Percentiles rank a stretch among this genome's conserved stretches.
Conservation (phyloP, 92 coral and sea anemone genomes). For the Parazoanthus swiftii region DNA sequence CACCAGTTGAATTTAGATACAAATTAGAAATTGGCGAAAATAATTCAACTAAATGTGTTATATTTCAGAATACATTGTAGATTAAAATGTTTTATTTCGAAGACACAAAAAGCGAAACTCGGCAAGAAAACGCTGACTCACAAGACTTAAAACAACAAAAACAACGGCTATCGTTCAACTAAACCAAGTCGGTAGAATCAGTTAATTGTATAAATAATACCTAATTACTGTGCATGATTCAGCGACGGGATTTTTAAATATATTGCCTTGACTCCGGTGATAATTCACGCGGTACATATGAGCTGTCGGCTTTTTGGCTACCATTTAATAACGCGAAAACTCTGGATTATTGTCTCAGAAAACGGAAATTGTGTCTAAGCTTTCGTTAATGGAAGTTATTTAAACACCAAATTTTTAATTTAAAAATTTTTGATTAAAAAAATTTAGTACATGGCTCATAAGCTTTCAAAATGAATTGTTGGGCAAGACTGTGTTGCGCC, state of each 20-base stretch:
- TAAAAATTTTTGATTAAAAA: neutral
- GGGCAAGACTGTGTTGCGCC: neutral
- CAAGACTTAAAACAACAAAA: too few relatives aligned
- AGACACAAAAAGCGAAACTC: too few relatives aligned
- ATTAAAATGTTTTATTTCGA: too few relatives aligned
- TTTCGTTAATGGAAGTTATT: neutral
- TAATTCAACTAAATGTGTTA: too few relatives aligned
- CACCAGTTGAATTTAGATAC: too few relatives aligned
- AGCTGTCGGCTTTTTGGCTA: conserved; percentile 1
- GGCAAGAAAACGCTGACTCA: too few relatives aligned
- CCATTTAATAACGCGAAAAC: neutral
- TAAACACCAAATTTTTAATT: neutral
- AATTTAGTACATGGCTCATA: neutral
- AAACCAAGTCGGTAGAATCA: too few relatives aligned
- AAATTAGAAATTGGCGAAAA: too few relatives aligned
- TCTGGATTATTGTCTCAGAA: conserved; percentile 19
- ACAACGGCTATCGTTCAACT: too few relatives aligned
- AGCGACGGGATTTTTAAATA: neutral
- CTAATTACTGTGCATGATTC: neutral
- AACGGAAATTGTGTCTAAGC: conserved; percentile 42
- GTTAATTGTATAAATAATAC: too few relatives aligned
- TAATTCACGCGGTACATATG: neutral
- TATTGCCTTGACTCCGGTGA: neutral
- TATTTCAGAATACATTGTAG: too few relatives aligned
- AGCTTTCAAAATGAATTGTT: neutral